Evolutionary conservation across 1,140 invertebrate species (phyloP), one percentile per base, ranked within the genome.

Genomic region (Odontomachus brunneus): DNA sequence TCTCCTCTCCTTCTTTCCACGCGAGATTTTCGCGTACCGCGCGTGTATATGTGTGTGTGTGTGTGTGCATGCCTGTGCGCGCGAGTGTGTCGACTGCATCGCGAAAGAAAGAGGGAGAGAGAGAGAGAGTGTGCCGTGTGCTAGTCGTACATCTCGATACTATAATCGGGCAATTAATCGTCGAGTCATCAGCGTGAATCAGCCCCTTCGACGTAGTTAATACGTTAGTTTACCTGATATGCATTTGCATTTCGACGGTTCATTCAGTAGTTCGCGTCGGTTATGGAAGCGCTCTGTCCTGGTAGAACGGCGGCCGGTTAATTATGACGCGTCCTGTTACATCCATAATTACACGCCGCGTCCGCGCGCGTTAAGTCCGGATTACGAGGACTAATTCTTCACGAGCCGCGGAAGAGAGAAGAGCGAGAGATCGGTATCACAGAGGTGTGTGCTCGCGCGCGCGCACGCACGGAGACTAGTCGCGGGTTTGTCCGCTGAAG

Each of bases 101-200:
- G 19, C 71, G 33, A 5, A 65, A n/a, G n/a, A n/a, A n/a, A n/a
- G n/a, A n/a, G n/a, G n/a, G n/a, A n/a, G n/a, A n/a, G n/a, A n/a
- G n/a, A n/a, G n/a, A n/a, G n/a, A n/a, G n/a, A n/a, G n/a, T n/a
- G 24, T 49, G 19, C 38, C 65, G 14, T 11, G 51, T 57, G 22
- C 59, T 81, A 24, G 76, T 44, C 49, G 72, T 22, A 29, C 63
- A 53, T 67, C 51, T 48, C 19, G 33, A 19, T 24, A 51, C 51
- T 38, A 55, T 60, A 71, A 87, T 67, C 72, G 33, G 44, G 63
- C 62, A 85, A 87, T 86, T 67, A 86, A 87, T 83, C 67, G 59
- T 53, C 73, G 67, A 87, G 57, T 86, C 73, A 67, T 78, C 65
- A 59, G n/a, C 63, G 57, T 87, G 76, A 85, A 82, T 85, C 84